Evolutionary conservation across 2,113 vertebrate genomes (phyloP).

Genomic region (Aegithalos caudatus): DNA sequence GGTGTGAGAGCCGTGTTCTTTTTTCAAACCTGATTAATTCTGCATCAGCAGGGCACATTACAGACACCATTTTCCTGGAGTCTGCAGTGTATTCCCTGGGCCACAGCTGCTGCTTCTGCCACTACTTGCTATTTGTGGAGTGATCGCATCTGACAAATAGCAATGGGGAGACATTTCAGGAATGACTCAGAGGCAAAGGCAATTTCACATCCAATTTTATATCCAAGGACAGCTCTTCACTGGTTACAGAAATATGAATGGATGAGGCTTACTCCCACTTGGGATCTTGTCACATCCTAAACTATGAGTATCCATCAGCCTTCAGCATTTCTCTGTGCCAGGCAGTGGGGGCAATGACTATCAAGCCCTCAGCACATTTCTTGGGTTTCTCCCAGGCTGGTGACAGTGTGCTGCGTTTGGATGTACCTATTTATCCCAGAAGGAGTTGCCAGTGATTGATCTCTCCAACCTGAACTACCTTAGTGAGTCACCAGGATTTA

Average conservation of each 20-base stretch:
- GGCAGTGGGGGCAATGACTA: not conserved
- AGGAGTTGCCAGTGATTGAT: not conserved
- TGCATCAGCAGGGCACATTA: slow-evolving; percentile 51
- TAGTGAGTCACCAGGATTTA: not conserved
- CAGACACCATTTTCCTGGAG: slow-evolving; percentile 39
- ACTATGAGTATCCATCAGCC: not conserved
- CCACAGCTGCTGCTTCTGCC: slow-evolving; percentile 49
- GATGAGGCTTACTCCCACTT: not conserved
- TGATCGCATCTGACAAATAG: slow-evolving; percentile 49
- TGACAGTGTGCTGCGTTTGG: not conserved
- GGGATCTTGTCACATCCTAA: not conserved
- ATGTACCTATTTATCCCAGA: not conserved
- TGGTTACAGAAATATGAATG: slow-evolving; percentile 1
- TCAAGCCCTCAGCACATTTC: not conserved
- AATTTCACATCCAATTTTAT: slow-evolving; percentile 37
- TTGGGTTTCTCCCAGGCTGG: not conserved
- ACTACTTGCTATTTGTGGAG: slow-evolving; percentile 32
- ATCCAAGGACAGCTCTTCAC: slow-evolving; percentile 31
- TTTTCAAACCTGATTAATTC: slow-evolving; percentile 66
- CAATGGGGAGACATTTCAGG: slow-evolving; percentile 32
- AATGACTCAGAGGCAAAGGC: slow-evolving; percentile 52
- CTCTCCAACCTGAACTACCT: not conserved
- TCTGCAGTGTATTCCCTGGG: slow-evolving; percentile 42
- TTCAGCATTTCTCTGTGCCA: not conserved
- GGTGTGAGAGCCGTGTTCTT: not conserved